A percentile compares a stretch with the other conserved stretches of the same genome.
These are phyloP conservation scores for Mythimna ferrago DNA, from an alignment of 2,888 invertebrate species.

Conservation along the genomic window DNA sequence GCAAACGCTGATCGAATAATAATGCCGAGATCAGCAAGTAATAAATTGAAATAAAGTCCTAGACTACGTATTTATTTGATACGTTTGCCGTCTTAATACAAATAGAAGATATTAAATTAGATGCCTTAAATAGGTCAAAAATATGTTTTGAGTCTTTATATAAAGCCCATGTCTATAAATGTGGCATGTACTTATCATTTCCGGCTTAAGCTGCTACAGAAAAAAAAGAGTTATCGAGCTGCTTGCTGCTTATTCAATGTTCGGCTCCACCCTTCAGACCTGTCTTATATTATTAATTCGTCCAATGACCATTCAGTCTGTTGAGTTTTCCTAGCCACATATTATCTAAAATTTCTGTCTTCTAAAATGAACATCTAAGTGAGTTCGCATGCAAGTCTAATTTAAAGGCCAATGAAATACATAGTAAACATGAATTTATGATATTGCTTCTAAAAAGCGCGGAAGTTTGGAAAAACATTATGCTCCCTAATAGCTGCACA, in stretches of 20 bases:
- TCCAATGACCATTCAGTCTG: not conserved
- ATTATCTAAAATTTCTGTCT: not conserved
- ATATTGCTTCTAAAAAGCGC: conserved; percentile 38
- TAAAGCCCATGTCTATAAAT: conserved; percentile 7
- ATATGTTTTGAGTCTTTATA: conserved; percentile 29
- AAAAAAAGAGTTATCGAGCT: not conserved
- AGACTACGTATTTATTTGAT: conserved; percentile 34
- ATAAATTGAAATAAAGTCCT: conserved; percentile 19
- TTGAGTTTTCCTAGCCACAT: not conserved
- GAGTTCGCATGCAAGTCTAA: conserved; percentile 46
- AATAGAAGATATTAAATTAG: conserved; percentile 31
- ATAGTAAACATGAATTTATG: conserved; percentile 25
- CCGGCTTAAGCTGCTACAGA: not conserved
- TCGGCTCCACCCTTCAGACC: not conserved
- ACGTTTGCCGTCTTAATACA: conserved; percentile 17
- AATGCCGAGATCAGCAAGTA: conserved; percentile 39
- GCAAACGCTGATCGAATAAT: conserved; percentile 1
- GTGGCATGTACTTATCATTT: conserved; percentile 1
- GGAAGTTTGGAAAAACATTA: conserved; percentile 46
- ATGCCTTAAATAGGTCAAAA: conserved; percentile 28
- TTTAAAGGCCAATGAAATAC: conserved; percentile 32
- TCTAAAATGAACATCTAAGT: conserved; percentile 13
- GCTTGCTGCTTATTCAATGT: not conserved
- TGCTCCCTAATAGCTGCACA: conserved; percentile 48
- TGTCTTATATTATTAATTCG: conserved; percentile 5